phyloP scores from a whole-genome alignment of 2,888 invertebrate genomes.

The Sepiola atlantica region DNA sequence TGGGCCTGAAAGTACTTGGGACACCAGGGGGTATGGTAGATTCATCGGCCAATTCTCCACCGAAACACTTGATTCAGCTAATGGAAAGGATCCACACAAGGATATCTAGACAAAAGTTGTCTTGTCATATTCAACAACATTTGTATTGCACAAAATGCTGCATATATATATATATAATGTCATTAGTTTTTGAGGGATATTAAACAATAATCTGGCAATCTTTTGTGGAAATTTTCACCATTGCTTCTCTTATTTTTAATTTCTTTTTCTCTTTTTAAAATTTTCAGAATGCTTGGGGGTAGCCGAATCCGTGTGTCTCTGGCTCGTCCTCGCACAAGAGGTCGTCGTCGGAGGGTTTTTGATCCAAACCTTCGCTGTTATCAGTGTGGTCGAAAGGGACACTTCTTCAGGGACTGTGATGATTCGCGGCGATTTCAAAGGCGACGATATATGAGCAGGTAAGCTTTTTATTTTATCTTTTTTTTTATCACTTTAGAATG shows the following conservation, averaged over 20 bases:
- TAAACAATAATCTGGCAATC: too few relatives aligned
- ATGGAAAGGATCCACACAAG: too few relatives aligned
- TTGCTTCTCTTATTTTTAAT: constrained; percentile 10
- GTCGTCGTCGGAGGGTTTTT: constrained; percentile 71
- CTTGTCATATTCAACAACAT: too few relatives aligned
- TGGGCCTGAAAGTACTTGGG: too few relatives aligned
- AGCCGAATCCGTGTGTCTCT: constrained; percentile 78
- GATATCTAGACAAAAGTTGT: too few relatives aligned
- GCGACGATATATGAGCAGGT: constrained; percentile 49
- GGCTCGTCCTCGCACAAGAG: constrained; percentile 79
- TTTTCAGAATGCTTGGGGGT: constrained; percentile 76
- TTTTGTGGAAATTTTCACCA: not conserved
- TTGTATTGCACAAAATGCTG: not conserved
- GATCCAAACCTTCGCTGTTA: constrained; percentile 79
- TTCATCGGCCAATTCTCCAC: too few relatives aligned
- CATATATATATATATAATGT: too few relatives aligned
- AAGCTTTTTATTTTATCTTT: not conserved
- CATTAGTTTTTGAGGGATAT: too few relatives aligned
- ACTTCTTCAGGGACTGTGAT: constrained; percentile 79
- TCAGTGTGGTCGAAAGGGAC: constrained; percentile 79
- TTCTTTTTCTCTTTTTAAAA: not conserved
- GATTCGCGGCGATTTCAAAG: constrained; percentile 61
- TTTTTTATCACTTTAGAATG: too few relatives aligned
- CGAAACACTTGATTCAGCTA: too few relatives aligned
- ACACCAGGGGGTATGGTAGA: too few relatives aligned